Base-by-base conservation (phyloP, 2,797 vertebrate species). In the Microchirus variegatus region DNA sequence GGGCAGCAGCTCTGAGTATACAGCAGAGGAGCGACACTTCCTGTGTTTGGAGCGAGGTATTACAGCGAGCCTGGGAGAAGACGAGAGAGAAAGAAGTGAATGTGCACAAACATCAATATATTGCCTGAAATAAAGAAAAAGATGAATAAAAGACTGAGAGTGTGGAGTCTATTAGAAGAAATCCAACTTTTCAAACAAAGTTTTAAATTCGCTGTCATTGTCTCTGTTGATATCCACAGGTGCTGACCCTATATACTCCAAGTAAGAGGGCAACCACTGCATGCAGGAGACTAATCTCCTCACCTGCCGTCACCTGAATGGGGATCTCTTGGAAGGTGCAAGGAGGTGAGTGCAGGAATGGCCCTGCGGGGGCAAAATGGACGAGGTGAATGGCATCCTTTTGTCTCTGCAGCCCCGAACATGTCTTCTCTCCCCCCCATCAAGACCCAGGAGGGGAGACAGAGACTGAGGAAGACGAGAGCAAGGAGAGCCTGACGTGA, bases 61-160 rank as follows among this genome's bases (percentile, higher is more conserved):
- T 59, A 68, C 62, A 59, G 70, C 41, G 1, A 61, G 69, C 26
- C 43, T 18, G 50, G 48, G 67, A 67, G 68, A 68, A 45, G 69
- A 72, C 31, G 1, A 31, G 31, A 62, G 18, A 15, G 43, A 51
- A 11, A 35, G 64, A 59, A 63, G 77, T 51, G 69, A 63, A 65
- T 11, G 0, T 55, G 67, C 38, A 48, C 73, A 75, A 76, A 89
- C 89, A 94, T 93, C 88, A 85, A 93, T 90, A 81, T 15, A 7
- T 51, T 3, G 65, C 62, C 83, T 85, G 73, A 80, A 90, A 87
- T 55, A 82, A 58, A 18, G 9, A 84, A 59, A 70, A 53, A 22
- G 57, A 46, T 76, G 58, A 80, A 84, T 58, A 68, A 71, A 66
- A 74, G 45, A 59, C 67, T 56, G 53, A 48, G 56, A 43, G 51